These are phyloP conservation scores for Dendrolimus kikuchii DNA, from an alignment of 1,140 invertebrate genomes.

Conservation along the genomic window DNA sequence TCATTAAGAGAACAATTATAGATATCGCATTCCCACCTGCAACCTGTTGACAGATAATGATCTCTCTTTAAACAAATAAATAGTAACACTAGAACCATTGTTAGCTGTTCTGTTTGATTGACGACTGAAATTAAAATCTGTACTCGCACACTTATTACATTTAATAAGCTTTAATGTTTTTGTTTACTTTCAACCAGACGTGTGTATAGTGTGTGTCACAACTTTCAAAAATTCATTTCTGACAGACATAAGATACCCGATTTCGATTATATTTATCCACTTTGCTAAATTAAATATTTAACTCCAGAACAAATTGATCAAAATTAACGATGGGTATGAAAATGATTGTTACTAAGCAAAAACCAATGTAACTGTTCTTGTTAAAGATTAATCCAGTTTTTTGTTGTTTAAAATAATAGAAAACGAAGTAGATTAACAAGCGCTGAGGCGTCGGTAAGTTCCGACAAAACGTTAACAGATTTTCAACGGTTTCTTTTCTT, in stretches of 20 bases:
- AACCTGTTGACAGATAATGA: constrained; percentile 66
- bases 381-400: constrained; percentile 52
- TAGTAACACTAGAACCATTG: constrained; percentile 34
- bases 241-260: too few species aligned
- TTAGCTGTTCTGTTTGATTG: constrained; percentile 19
- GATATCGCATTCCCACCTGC: constrained; percentile 68
- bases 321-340: constrained; percentile 17
- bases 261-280: too few species aligned
- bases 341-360: constrained; percentile 39
- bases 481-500: constrained; percentile 59
- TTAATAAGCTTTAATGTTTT: not conserved
- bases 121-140: constrained; percentile 20
- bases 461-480: constrained; percentile 58
- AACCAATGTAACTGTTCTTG: constrained; percentile 50
- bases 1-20: constrained; percentile 72
- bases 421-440: constrained; percentile 50
- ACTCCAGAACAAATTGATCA: constrained; percentile 17
- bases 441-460: constrained; percentile 37
- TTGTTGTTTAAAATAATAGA: constrained; percentile 39
- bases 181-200: too few species aligned
- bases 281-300: too few species aligned
- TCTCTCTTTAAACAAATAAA: constrained; percentile 60
- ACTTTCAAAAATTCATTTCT: too few species aligned
- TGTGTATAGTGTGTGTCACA: too few species aligned
- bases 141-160: constrained; percentile 7